Conservation (phyloP, 2,113 vertebrate species). For the Cynoglossus semilaevis region DNA sequence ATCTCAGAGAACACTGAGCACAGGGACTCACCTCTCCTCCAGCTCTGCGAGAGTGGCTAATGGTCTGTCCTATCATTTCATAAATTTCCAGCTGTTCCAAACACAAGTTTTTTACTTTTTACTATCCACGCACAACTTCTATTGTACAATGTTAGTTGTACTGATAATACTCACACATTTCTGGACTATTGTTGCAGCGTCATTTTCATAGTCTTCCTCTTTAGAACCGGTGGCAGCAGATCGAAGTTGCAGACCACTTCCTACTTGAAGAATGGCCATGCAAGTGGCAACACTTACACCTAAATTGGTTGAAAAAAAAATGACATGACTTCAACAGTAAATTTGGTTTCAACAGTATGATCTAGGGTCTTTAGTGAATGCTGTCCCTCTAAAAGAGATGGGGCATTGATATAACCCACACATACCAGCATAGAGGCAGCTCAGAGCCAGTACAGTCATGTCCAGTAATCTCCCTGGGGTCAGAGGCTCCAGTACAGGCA, state of each 20-base stretch:
- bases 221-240: conserved; percentile 91
- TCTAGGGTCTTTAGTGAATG: background rate
- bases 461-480: conserved; percentile 91
- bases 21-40: conserved; percentile 88
- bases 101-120: conserved; percentile 30
- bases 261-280: conserved; percentile 97
- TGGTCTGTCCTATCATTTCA: conserved; percentile 98
- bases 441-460: conserved; percentile 95
- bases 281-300: conserved; percentile 97
- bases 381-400: background rate
- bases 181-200: conserved; percentile 97
- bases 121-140: conserved; percentile 7
- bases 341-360: background rate
- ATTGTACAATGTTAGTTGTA: background rate
- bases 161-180: conserved; percentile 89
- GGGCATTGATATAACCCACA: conserved; percentile 1
- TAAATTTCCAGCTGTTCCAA: conserved; percentile 92
- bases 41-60: conserved; percentile 91
- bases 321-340: too few relatives aligned
- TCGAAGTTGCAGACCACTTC: conserved; percentile 90
- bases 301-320: conserved; percentile 40
- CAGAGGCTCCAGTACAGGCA: conserved; percentile 94
- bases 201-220: conserved; percentile 98
- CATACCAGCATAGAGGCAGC: conserved; percentile 96
- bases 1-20: background rate